Percentiles rank a stretch among this genome's conserved stretches.
Conservation (phyloP, 2,113 vertebrate genomes). For the Chiloscyllium plagiosum region DNA sequence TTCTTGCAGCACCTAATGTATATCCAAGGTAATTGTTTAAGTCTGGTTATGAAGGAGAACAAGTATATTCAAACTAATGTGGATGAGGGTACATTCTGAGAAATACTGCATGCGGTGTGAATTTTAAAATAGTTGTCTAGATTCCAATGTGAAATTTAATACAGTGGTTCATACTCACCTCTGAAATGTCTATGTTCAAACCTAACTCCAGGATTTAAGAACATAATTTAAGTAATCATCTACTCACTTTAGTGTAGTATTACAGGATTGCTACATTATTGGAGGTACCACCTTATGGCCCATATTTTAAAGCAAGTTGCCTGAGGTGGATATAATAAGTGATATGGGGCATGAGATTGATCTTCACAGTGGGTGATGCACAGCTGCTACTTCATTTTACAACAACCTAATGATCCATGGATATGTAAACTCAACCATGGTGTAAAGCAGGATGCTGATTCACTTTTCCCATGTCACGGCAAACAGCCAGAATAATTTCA, state of each 20-base stretch:
- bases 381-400: no score
- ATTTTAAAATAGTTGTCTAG: background rate
- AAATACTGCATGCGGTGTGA: background rate
- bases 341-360: background rate
- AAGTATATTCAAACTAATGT: background rate
- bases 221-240: background rate
- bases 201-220: background rate
- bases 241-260: background rate
- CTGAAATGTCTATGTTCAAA: background rate
- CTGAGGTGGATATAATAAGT: background rate
- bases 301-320: background rate
- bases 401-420: background rate
- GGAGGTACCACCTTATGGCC: background rate
- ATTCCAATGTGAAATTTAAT: background rate
- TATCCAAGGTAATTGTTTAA: background rate
- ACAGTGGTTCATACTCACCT: background rate
- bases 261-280: background rate
- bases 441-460: background rate
- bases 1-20: slow-evolving; percentile 58
- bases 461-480: background rate
- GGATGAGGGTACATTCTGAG: background rate
- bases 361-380: background rate
- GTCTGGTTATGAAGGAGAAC: background rate
- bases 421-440: background rate
- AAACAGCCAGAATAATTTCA: background rate